These are phyloP conservation scores for Dexiosoma caninum DNA, from an alignment of 2,888 invertebrate species.

Conservation along the genomic window DNA sequence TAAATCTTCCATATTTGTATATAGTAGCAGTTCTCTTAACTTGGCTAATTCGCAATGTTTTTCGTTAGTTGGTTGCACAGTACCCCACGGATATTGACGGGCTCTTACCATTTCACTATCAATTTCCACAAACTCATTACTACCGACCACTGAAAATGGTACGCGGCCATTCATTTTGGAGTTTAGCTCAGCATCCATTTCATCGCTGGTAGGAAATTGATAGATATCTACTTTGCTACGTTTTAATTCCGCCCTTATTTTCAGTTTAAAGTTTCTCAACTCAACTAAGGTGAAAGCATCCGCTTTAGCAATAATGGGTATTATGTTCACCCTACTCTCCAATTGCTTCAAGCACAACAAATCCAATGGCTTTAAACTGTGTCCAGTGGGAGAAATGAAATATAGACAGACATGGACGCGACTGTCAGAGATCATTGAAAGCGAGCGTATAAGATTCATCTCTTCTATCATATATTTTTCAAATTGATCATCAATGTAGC, in stretches of 20 bases:
- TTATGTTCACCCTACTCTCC: conserved; percentile 98
- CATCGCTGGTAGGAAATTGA: conserved; percentile 98
- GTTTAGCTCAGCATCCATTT: conserved; percentile 95
- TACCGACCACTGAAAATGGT: conserved; percentile 99
- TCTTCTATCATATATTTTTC: conserved; percentile 98
- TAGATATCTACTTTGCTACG: conserved; percentile 97
- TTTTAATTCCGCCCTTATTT: conserved; percentile 94
- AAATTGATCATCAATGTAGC: conserved; percentile 98
- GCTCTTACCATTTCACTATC: conserved; percentile 98
- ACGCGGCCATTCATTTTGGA: conserved; percentile 94
- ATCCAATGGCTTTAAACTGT: conserved; percentile 97
- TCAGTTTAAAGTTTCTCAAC: conserved; percentile 95
- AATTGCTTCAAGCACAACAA: conserved; percentile 99
- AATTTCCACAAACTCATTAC: conserved; percentile 96
- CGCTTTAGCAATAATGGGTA: conserved; percentile 99
- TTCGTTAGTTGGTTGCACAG: conserved; percentile 99
- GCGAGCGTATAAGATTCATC: conserved; percentile 96
- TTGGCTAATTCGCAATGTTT: conserved; percentile 99
- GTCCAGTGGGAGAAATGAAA: conserved; percentile 97
- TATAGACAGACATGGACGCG: conserved; percentile 98
- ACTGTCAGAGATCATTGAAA: conserved; percentile 94
- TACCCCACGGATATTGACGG: conserved; percentile 99
- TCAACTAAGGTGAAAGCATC: conserved; percentile 99
- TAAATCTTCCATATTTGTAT: conserved; percentile 99
- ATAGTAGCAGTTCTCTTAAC: conserved; percentile 97